Base-by-base conservation (phyloP, 1,140 invertebrate species). In the honey bee (Apis mellifera) region DNA sequence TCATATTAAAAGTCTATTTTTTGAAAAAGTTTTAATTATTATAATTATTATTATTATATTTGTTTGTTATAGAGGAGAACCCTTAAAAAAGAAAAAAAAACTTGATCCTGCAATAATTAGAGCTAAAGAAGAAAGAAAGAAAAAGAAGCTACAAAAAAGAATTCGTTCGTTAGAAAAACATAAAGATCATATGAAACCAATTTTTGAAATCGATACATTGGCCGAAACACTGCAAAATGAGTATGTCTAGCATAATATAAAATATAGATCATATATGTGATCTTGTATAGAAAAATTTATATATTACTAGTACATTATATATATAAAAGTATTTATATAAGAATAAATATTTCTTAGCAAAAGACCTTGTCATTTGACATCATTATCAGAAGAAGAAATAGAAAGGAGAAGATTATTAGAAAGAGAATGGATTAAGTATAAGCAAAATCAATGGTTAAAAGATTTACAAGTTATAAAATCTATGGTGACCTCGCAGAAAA, bases 51-150 rank as follows among this genome's bases (percentile, higher is more conserved):
- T 19, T 23, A 12, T 71, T 3, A n/a, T 7, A 52, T 57, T 9
- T 54, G 1, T 50, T 9, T 23, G 12, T 78, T 21, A 17, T n/a
- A 96, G 96, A 90, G 97, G 95, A 55, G 97, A 98, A 93, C 98
- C 98, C 5, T 92, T 98, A 84, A 98, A 97, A 91, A 98, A 97
- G 93, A 98, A 98, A 92, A 98, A 97, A 90, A 96, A 95, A 90
- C 78, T 98, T 9, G 98, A 99, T 95, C 98, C 98, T 50, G 94
- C 95, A 19, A 94, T 98, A 52, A 84, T 98, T 2, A 97, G 96
- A 91, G 95, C 95, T 19, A 95, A 97, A 90, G 97, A 98, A 92
- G 97, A 98, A 21, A 95, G 97, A 71, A 97, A 94, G 87, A 96
- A 96, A 83, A 97, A 95, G 89, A 97, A 96, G 93, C 85, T 99